A percentile compares a stretch with the other conserved stretches of the same genome.
Evolutionary conservation across 2,113 vertebrate species (phyloP).

Genomic region (Muscicapa adusta): DNA sequence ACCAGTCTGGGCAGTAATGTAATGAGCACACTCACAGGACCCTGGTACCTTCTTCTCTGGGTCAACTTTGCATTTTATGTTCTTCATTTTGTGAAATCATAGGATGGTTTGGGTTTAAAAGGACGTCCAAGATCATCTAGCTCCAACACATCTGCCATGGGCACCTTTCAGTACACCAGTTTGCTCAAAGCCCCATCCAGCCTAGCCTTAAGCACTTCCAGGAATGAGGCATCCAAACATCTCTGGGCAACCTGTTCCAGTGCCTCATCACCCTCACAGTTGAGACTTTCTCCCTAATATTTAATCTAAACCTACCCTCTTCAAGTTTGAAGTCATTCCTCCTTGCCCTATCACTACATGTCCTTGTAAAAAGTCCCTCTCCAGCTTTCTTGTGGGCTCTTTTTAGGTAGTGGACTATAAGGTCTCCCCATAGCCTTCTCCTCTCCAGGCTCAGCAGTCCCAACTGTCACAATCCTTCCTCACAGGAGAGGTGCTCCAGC

Average conservation of each 20-base stretch:
- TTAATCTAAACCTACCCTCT: neutral
- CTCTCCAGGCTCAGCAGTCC: neutral
- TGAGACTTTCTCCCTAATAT: neutral
- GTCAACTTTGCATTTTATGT: neutral
- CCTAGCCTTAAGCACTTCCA: neutral
- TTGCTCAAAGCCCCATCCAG: neutral
- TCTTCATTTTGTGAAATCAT: neutral
- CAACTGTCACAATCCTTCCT: neutral
- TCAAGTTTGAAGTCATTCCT: neutral
- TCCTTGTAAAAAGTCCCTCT: neutral
- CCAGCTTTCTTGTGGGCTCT: neutral
- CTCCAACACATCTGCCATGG: neutral
- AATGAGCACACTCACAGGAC: neutral
- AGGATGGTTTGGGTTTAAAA: neutral
- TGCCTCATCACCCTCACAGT: neutral
- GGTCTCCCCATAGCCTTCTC: neutral
- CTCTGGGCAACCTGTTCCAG: neutral
- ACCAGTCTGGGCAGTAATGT: rapidly evolving
- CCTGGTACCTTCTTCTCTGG: neutral
- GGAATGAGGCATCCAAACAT: neutral
- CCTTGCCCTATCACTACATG: neutral
- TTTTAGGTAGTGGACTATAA: neutral
- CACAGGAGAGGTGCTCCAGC: neutral
- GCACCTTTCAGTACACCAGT: neutral
- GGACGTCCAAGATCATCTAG: neutral